Evolutionary conservation across 2,797 vertebrate genomes (phyloP).

Genomic region (Sciurus vulgaris): DNA sequence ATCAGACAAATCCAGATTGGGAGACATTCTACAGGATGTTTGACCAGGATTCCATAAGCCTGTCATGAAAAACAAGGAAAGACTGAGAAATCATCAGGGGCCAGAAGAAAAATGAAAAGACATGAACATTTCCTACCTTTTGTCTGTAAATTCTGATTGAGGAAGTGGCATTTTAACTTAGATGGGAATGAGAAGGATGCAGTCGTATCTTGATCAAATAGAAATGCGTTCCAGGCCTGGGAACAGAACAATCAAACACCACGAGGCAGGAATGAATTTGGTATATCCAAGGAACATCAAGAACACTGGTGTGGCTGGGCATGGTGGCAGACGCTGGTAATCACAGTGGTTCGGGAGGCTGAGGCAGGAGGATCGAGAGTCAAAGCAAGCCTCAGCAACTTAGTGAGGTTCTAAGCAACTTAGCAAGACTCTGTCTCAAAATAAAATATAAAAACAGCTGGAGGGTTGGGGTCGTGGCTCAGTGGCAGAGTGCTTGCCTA

Average conservation of each 20-base stretch:
- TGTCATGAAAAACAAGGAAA: background rate
- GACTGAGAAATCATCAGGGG: background rate
- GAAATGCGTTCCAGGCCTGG: background rate
- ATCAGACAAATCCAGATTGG: background rate
- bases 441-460: too few species aligned
- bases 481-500: too few species aligned
- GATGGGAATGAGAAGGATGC: background rate
- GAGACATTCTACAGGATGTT: background rate
- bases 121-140: background rate
- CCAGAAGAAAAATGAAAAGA: background rate
- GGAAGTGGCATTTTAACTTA: background rate
- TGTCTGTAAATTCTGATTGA: background rate
- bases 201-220: background rate
- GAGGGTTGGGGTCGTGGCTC: too few species aligned
- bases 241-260: background rate
- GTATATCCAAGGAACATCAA: background rate
- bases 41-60: background rate
- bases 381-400: too few species aligned
- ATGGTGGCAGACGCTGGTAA: too few species aligned
- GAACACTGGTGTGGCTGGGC: background rate
- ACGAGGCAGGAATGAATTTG: background rate
- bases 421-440: too few species aligned
- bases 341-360: too few species aligned
- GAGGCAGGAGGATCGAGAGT: too few species aligned
- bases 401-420: too few species aligned